Evolutionary conservation across 2,113 vertebrate genomes (phyloP).

Genomic region (Irena cyanogastra): DNA sequence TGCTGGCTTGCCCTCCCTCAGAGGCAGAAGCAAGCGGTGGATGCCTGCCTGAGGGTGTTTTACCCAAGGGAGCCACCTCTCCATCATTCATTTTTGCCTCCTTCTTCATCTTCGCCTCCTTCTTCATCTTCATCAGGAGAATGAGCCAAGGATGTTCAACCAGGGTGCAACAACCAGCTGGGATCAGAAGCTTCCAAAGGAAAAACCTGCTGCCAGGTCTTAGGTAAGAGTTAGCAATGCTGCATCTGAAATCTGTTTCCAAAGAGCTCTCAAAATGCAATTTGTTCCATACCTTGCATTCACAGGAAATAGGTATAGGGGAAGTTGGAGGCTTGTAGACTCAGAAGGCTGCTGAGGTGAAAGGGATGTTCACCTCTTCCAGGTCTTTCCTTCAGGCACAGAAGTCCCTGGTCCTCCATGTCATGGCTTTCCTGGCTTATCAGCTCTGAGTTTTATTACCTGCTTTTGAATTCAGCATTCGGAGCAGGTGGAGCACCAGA

Average conservation of each 20-base stretch:
- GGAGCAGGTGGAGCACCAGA: not conserved
- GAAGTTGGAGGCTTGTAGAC: rapidly evolving
- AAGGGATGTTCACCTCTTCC: not conserved
- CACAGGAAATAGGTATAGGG: not conserved
- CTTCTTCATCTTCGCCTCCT: not conserved
- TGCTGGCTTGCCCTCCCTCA: not conserved
- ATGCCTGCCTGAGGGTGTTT: not conserved
- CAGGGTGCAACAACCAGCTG: rapidly evolving
- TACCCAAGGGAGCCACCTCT: not conserved
- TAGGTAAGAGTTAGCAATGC: not conserved
- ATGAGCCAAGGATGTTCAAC: not conserved
- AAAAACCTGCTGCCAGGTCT: not conserved
- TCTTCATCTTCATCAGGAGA: not conserved
- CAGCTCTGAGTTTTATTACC: not conserved
- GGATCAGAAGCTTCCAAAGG: not conserved
- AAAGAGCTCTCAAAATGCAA: not conserved
- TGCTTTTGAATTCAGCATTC: not conserved
- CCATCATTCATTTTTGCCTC: not conserved
- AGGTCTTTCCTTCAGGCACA: not conserved
- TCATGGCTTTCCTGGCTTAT: not conserved
- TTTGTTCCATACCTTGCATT: rapidly evolving
- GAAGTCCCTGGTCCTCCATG: not conserved
- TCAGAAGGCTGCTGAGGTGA: not conserved
- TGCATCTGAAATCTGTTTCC: not conserved
- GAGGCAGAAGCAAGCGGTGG: rapidly evolving